Percentiles rank a stretch among this genome's conserved stretches.
Evolutionary conservation across 1,140 invertebrate species (phyloP).

Genomic region (Drosophila leontia): DNA sequence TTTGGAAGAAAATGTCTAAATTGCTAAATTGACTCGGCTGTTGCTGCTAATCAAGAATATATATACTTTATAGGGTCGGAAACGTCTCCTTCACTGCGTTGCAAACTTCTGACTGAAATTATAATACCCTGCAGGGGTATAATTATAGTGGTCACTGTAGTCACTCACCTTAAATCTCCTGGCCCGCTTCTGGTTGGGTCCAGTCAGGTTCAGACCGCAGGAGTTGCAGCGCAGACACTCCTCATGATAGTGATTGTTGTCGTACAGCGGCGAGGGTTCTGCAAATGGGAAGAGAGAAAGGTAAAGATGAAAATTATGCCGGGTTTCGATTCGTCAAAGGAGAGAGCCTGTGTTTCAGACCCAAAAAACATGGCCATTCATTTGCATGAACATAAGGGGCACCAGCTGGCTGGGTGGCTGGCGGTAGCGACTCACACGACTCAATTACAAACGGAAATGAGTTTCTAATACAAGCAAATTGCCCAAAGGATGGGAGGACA

Average conservation of each 20-base stretch:
- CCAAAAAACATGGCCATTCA: slow-evolving; percentile 20
- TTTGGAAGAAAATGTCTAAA: too few species aligned
- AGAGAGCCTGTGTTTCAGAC: not conserved
- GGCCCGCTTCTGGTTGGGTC: slow-evolving; percentile 91
- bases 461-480: slow-evolving; percentile 79
- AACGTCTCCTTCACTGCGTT: too few species aligned
- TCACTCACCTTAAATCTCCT: slow-evolving; percentile 86
- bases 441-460: slow-evolving; percentile 80
- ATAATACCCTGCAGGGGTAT: too few species aligned
- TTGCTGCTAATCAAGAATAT: too few species aligned
- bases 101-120: too few species aligned
- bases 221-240: slow-evolving; percentile 98
- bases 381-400: slow-evolving; percentile 37
- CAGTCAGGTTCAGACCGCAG: slow-evolving; percentile 95
- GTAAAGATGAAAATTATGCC: not conserved
- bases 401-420: slow-evolving; percentile 1
- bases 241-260: slow-evolving; percentile 98
- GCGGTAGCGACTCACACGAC: slow-evolving; percentile 36
- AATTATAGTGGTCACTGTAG: not conserved
- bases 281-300: slow-evolving; percentile 59
- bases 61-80: too few species aligned
- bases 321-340: not conserved
- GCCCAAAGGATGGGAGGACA: slow-evolving; percentile 40
- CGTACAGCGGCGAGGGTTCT: slow-evolving; percentile 95
- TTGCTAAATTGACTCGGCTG: too few species aligned